Evolutionary conservation across 2,797 vertebrate species (phyloP).

Genomic region (Danio jaintianensis): DNA sequence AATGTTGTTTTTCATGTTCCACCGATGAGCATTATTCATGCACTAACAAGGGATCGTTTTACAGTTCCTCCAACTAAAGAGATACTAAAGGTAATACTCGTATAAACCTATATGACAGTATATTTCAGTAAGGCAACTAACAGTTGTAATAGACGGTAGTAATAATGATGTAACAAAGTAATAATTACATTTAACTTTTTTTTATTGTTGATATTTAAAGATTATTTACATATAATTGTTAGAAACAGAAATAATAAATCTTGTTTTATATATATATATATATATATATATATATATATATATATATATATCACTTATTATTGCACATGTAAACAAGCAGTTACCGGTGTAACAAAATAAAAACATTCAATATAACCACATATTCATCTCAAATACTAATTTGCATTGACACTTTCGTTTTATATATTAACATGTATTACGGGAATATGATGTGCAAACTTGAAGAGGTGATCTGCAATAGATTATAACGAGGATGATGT

Average conservation of each 20-base stretch:
- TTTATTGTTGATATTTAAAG: background rate
- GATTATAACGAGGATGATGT: background rate
- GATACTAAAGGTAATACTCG: background rate
- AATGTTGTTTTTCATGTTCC: slow-evolving; percentile 20
- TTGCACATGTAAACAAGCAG: background rate
- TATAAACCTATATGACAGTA: background rate
- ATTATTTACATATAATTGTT: background rate
- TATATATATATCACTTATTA: background rate
- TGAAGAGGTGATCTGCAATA: background rate
- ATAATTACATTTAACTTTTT: background rate
- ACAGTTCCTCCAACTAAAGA: background rate
- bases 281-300: no score
- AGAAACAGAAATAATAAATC: background rate
- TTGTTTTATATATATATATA: no score
- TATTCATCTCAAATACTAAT: background rate
- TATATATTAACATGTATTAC: background rate
- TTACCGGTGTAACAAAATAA: background rate
- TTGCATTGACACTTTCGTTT: background rate
- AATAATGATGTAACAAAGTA: background rate
- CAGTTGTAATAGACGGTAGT: background rate
- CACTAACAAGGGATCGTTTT: background rate
- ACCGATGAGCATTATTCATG: background rate
- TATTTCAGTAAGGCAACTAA: background rate
- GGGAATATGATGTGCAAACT: background rate
- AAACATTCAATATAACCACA: background rate